A percentile compares a stretch with the other conserved stretches of the same genome.
Evolutionary conservation across 2,113 vertebrate species (phyloP).

Genomic region (Xenopus tropicalis): UCB_Xtro_10.0 CM004443.2:128542001-128542500

Average conservation of each 20-base stretch:
- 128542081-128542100: slow-evolving; percentile 78
- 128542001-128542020: slow-evolving; percentile 65
- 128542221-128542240: slow-evolving; percentile 62
- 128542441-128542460: slow-evolving; percentile 85
- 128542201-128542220: slow-evolving; percentile 70
- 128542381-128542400: slow-evolving; percentile 93
- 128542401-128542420: slow-evolving; percentile 91
- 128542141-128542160: slow-evolving; percentile 61
- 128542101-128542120: slow-evolving; percentile 88
- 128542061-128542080: slow-evolving; percentile 66
- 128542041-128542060: slow-evolving; percentile 63
- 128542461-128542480: slow-evolving; percentile 82
- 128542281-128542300: slow-evolving; percentile 83
- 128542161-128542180: slow-evolving; percentile 71
- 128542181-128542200: slow-evolving; percentile 59
- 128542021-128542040: slow-evolving; percentile 76
- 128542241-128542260: slow-evolving; percentile 77
- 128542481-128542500: slow-evolving; percentile 67
- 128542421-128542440: slow-evolving; percentile 81
- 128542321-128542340: slow-evolving; percentile 87
- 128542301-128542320: slow-evolving; percentile 88
- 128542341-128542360: slow-evolving; percentile 80
- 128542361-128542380: slow-evolving; percentile 89
- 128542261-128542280: slow-evolving; percentile 84
- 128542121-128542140: slow-evolving; percentile 59